Percentiles rank a stretch among this genome's conserved stretches.
Evolutionary conservation across 2,888 invertebrate genomes (phyloP).

Genomic region (Ectemnius lituratus): DNA sequence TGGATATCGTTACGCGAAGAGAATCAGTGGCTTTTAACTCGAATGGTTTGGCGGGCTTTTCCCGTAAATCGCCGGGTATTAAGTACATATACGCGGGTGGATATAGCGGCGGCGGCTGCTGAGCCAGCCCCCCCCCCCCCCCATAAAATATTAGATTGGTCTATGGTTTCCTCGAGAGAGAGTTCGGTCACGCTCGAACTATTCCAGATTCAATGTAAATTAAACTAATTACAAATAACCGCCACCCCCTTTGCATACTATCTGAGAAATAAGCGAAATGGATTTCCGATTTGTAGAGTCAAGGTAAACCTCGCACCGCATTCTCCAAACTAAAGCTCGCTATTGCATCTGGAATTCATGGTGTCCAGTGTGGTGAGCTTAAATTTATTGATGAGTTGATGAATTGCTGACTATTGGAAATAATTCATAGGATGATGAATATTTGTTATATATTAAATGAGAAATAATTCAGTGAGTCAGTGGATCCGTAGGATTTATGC

Average conservation of each 20-base stretch:
- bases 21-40: conserved; percentile 41
- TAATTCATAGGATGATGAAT: too few relatives aligned
- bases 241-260: background rate
- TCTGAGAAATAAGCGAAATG: too few relatives aligned
- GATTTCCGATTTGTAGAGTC: background rate
- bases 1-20: conserved; percentile 25
- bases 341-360: too few relatives aligned
- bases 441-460: too few relatives aligned
- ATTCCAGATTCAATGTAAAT: conserved; percentile 19
- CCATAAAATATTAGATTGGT: conserved; percentile 27
- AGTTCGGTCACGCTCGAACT: conserved; percentile 12
- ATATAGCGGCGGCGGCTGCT: background rate
- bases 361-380: too few relatives aligned
- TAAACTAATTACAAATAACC: conserved; percentile 20
- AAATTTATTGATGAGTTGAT: too few relatives aligned
- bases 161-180: conserved; percentile 8
- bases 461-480: too few relatives aligned
- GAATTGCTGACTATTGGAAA: too few relatives aligned
- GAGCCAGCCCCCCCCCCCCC: background rate
- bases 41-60: conserved; percentile 1
- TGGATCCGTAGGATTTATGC: too few relatives aligned
- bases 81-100: conserved; percentile 1
- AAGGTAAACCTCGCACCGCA: too few relatives aligned
- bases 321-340: too few relatives aligned
- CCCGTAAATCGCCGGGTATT: conserved; percentile 26